Percentiles rank a stretch among this genome's conserved stretches.
Evolutionary conservation across 2,113 vertebrate species (phyloP).

Genomic region (Casuarius casuarius): DNA sequence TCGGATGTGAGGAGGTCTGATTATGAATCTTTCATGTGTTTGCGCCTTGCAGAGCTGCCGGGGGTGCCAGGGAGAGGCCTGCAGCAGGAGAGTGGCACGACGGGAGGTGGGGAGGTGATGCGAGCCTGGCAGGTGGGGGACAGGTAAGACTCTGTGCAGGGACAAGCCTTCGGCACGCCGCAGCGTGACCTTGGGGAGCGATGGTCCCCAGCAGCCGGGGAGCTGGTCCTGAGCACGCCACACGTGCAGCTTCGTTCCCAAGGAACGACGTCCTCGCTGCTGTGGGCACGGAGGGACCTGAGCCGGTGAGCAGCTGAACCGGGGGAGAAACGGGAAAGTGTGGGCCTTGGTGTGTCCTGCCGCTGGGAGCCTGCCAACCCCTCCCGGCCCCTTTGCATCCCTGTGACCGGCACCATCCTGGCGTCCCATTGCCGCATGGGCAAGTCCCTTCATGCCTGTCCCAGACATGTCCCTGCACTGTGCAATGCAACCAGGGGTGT

Average conservation of each 20-base stretch:
- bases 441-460: not conserved
- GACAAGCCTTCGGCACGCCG: not conserved
- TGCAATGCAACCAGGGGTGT: not conserved
- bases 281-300: not conserved
- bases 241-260: not conserved
- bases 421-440: no score
- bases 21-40: slow-evolving; percentile 4
- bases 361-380: not conserved
- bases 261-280: not conserved
- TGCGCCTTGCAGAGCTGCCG: not conserved
- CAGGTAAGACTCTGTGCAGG: not conserved
- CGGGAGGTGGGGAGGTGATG: not conserved
- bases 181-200: not conserved
- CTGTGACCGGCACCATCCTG: no score
- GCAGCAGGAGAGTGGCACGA: not conserved
- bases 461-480: not conserved
- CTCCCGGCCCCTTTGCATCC: no score
- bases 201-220: not conserved
- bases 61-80: not conserved
- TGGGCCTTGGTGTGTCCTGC: not conserved
- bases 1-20: not conserved
- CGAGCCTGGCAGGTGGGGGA: not conserved
- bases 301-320: no score
- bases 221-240: not conserved
- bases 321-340: not conserved